A percentile compares a stretch with the other conserved stretches of the same genome.
These are phyloP conservation scores for Rhadinocentrus ornatus DNA, from an alignment of 2,797 vertebrate species.

Conservation along the genomic window DNA sequence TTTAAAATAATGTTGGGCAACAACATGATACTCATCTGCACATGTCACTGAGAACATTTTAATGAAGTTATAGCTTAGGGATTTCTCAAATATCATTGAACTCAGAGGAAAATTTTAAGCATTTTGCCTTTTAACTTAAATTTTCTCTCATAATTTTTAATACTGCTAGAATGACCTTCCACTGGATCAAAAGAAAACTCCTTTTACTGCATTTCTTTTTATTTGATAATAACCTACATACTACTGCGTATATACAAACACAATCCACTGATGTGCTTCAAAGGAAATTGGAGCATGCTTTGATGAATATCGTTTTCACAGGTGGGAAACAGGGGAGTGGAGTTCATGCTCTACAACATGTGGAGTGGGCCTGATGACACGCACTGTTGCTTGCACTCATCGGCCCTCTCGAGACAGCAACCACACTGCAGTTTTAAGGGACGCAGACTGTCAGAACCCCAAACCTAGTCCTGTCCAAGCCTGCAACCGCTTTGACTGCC, in stretches of 20 bases:
- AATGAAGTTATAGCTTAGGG: constrained; percentile 25
- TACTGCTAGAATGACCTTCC: constrained; percentile 48
- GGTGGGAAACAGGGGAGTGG: constrained; percentile 93
- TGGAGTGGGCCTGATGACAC: constrained; percentile 92
- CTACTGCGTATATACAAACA: not conserved
- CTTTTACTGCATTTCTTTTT: constrained; percentile 24
- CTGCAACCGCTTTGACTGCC: constrained; percentile 96
- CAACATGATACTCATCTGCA: constrained; percentile 38
- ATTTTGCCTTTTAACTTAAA: constrained; percentile 43
- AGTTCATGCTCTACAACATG: constrained; percentile 93
- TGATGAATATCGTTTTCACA: constrained; percentile 62
- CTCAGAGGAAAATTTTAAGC: constrained; percentile 32
- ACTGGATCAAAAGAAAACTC: constrained; percentile 40
- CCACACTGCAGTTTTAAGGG: constrained; percentile 82
- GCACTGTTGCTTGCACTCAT: constrained; percentile 88
- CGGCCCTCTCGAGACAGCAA: constrained; percentile 85
- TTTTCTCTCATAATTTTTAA: constrained; percentile 55
- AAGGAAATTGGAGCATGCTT: not conserved
- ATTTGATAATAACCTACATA: not conserved
- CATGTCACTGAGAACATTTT: constrained; percentile 42
- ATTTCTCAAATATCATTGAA: constrained; percentile 53
- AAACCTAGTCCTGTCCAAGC: constrained; percentile 90
- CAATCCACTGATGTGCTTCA: not conserved
- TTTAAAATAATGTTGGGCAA: constrained; percentile 35
- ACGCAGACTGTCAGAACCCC: constrained; percentile 86